Evolutionary conservation across 1,140 invertebrate genomes (phyloP), one percentile per base, ranked within the genome.

Genomic region (Atta colombica): DNA sequence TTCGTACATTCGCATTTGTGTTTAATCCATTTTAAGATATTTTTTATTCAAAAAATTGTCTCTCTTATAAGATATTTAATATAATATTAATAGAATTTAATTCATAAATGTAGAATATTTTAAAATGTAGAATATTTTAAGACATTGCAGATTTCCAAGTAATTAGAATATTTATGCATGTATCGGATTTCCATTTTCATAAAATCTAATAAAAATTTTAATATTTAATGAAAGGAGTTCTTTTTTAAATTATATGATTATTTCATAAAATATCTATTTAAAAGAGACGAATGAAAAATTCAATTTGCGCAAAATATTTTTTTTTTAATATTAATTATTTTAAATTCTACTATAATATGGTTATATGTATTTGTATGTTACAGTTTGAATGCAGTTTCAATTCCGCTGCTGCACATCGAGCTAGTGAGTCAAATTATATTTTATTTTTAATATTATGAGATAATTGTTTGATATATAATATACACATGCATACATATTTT

Each of bases 281-380:
- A 66, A 45, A 21, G n/a, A 68, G n/a, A 68, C n/a, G 1, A 16
- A 21, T 10, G 6, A 45, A 45, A 63, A 39, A 39, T 39, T 10
- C 0, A 2, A 66, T 68, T 18, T n/a, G 6, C 4, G 10, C 4
- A 45, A 39, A 68, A 68, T 21, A 45, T 14, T 68, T 21, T 39
- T 45, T 21, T 21, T 21, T 6, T 6, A 68, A 68, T 45, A 45
- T 68, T 68, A 68, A 68, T 68, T 68, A 68, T 45, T 68, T 68
- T 45, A n/a, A 4, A 66, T 4, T 66, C 18, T 35, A 60, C 39
- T 61, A 18, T n/a, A 21, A 45, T 68, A 3, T 21, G n/a, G 12
- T 21, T 45, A 21, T 45, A 39, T 45, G 14, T 45, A 39, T 68
- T 68, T 68, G 7, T 66, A 21, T 68, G 35, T 68, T 39, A 45